These are phyloP conservation scores for Chiridota heheva DNA, from an alignment of 35 echinoderm and acorn worm genomes.

Conservation along the genomic window DNA sequence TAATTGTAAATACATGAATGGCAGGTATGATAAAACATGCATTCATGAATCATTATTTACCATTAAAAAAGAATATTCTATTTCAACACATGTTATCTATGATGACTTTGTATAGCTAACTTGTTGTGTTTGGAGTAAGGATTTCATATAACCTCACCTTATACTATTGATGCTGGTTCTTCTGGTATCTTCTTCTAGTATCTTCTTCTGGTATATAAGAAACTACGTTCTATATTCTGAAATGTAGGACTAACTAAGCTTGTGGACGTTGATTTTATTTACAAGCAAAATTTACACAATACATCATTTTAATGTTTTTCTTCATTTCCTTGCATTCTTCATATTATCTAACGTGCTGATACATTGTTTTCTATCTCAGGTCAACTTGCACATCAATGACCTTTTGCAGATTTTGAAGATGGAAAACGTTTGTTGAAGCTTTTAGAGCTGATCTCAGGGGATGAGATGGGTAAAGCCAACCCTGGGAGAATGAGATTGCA, in stretches of 20 bases:
- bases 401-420: slow-evolving; percentile 88
- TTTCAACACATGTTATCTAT: too few species aligned
- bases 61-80: too few species aligned
- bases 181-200: too few species aligned
- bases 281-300: neutral
- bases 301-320: neutral
- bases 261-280: neutral
- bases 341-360: neutral
- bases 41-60: too few species aligned
- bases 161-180: too few species aligned
- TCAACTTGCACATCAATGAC: slow-evolving; percentile 72
- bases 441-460: slow-evolving; percentile 86
- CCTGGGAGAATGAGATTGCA: slow-evolving; percentile 72
- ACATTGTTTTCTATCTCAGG: slow-evolving; percentile 30
- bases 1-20: too few species aligned
- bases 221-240: neutral
- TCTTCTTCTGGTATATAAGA: neutral
- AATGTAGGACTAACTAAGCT: neutral
- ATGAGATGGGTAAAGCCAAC: slow-evolving; percentile 73
- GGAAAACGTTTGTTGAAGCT: slow-evolving; percentile 78
- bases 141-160: too few species aligned
- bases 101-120: too few species aligned
- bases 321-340: neutral
- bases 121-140: too few species aligned
- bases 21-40: too few species aligned